Evolutionary conservation across 2,888 invertebrate genomes (phyloP).

Genomic region (Dynastes hyllus): DNA sequence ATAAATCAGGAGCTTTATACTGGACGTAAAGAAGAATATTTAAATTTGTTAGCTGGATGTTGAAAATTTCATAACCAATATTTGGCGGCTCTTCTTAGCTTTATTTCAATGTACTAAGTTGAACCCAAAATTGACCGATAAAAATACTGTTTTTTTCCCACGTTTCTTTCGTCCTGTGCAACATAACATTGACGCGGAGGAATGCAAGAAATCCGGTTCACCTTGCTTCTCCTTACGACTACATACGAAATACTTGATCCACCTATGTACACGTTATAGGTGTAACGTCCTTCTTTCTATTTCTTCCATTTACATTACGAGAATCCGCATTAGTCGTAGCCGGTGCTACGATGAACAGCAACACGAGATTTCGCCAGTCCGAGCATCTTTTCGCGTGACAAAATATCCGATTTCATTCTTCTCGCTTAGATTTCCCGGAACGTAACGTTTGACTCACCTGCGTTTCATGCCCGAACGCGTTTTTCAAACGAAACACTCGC

Average conservation of each 20-base stretch:
- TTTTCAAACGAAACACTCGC: too few species aligned
- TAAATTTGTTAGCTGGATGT: too few species aligned
- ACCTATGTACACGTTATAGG: not conserved
- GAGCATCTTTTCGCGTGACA: too few species aligned
- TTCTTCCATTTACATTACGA: not conserved
- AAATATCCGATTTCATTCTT: too few species aligned
- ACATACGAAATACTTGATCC: not conserved
- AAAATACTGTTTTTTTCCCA: not conserved
- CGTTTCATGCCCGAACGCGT: not conserved
- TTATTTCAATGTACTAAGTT: too few species aligned
- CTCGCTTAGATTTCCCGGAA: not conserved
- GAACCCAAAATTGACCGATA: not conserved
- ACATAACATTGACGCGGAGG: not conserved
- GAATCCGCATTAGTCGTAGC: not conserved
- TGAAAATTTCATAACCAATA: too few species aligned
- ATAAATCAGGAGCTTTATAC: too few species aligned
- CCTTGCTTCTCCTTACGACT: constrained; percentile 10
- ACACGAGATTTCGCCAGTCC: too few species aligned
- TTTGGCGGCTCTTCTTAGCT: too few species aligned
- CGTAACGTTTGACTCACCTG: not conserved
- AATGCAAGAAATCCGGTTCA: constrained; percentile 25
- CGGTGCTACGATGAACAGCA: too few species aligned
- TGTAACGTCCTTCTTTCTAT: not conserved
- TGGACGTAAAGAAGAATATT: too few species aligned
- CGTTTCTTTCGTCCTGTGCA: too few species aligned